Evolutionary conservation across 2,797 vertebrate genomes (phyloP).

Genomic region (Helostoma temminkii): DNA sequence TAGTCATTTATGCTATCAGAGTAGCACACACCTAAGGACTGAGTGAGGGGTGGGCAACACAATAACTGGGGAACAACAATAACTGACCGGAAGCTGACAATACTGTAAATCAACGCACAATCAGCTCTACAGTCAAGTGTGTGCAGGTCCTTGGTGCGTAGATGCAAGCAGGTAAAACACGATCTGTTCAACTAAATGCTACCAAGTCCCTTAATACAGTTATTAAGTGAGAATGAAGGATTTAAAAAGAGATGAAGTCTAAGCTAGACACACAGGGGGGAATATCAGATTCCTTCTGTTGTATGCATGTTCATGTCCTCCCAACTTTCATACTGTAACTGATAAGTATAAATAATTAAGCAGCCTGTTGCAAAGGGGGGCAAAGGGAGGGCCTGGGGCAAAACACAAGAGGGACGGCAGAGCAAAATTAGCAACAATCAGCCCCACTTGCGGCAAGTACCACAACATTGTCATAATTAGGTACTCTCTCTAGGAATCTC

Average conservation of each 20-base stretch:
- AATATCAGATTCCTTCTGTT: slow-evolving; percentile 72
- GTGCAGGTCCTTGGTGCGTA: slow-evolving; percentile 28
- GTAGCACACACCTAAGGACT: too few relatives aligned
- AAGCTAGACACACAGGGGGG: slow-evolving; percentile 46
- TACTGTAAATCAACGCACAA: too few relatives aligned
- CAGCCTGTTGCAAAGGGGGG: slow-evolving; percentile 60
- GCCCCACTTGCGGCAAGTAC: slow-evolving; percentile 52
- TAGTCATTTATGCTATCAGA: too few relatives aligned
- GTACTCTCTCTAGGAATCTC: slow-evolving; percentile 72
- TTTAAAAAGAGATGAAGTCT: slow-evolving; percentile 62
- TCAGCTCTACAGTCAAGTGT: too few relatives aligned
- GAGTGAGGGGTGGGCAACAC: too few relatives aligned
- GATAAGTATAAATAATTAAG: slow-evolving; percentile 83
- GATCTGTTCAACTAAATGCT: slow-evolving; percentile 53
- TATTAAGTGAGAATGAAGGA: slow-evolving; percentile 57
- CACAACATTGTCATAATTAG: slow-evolving; percentile 70
- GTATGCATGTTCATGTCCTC: slow-evolving; percentile 70
- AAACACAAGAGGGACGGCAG: slow-evolving; percentile 39
- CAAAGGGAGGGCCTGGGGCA: slow-evolving; percentile 37
- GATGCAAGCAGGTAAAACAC: slow-evolving; percentile 35
- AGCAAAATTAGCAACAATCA: slow-evolving; percentile 56
- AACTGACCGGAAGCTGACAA: too few relatives aligned
- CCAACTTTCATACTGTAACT: slow-evolving; percentile 71
- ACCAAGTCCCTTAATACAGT: slow-evolving; percentile 22
- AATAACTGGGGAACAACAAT: too few relatives aligned